Percentiles rank a stretch among this genome's conserved stretches.
phyloP scores from a whole-genome alignment of 1,140 invertebrate genomes.

The Eubasilissa regina region DNA sequence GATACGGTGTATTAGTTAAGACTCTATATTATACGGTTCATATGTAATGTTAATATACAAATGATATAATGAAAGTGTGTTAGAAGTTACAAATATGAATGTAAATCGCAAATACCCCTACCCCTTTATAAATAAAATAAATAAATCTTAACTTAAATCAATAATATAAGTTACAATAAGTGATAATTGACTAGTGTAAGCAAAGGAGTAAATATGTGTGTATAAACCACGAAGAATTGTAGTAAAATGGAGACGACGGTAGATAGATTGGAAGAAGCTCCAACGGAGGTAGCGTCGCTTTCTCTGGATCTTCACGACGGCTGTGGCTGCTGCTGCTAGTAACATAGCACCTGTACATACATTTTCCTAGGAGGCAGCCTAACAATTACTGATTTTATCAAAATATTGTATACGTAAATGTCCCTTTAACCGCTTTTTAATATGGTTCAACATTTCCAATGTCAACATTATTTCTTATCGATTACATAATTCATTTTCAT shows the following conservation, averaged over 20 bases:
- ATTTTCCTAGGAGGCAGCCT: slow-evolving; percentile 30
- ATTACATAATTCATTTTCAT: neutral
- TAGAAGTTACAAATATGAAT: slow-evolving; percentile 55
- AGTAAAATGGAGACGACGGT: slow-evolving; percentile 46
- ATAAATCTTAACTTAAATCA: slow-evolving; percentile 56
- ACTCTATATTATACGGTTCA: slow-evolving; percentile 56
- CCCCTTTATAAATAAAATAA: slow-evolving; percentile 54
- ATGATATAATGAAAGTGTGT: slow-evolving; percentile 58
- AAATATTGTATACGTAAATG: slow-evolving; percentile 58
- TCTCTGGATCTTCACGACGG: slow-evolving; percentile 2
- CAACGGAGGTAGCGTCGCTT: slow-evolving; percentile 12
- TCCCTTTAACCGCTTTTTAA: slow-evolving; percentile 40
- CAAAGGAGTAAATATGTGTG: slow-evolving; percentile 44
- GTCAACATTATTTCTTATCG: neutral
- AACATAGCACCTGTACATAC: slow-evolving; percentile 51
- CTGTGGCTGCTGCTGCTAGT: slow-evolving; percentile 8
- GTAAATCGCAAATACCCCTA: slow-evolving; percentile 54
- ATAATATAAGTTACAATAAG: slow-evolving; percentile 53
- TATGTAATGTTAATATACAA: slow-evolving; percentile 59
- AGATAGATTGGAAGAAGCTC: slow-evolving; percentile 12
- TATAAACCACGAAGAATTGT: slow-evolving; percentile 56
- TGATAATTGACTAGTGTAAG: slow-evolving; percentile 54
- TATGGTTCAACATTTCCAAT: neutral
- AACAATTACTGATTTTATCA: slow-evolving; percentile 50
- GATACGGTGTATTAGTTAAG: slow-evolving; percentile 59